These are phyloP conservation scores for Apogon hyalosoma DNA, from an alignment of 2,797 vertebrate genomes.

Conservation along the genomic window DNA sequence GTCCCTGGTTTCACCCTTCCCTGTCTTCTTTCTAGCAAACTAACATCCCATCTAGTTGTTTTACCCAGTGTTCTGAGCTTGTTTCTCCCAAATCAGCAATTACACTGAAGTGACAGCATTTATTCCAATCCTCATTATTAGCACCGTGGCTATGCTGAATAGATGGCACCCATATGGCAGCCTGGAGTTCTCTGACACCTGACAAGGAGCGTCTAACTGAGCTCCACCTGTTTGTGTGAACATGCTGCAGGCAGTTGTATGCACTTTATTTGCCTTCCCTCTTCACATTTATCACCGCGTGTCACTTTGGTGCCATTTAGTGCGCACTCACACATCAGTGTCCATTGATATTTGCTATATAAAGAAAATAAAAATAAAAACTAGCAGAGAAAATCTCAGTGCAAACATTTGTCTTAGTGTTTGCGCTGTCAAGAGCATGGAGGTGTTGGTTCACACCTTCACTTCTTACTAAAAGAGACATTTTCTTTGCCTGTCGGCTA, in stretches of 20 bases:
- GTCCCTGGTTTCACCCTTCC: background rate
- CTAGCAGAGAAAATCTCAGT: slow-evolving; percentile 5
- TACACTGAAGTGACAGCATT: slow-evolving; percentile 66
- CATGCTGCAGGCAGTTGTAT: slow-evolving; percentile 25
- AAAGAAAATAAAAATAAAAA: slow-evolving; percentile 35
- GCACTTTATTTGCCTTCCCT: slow-evolving; percentile 22
- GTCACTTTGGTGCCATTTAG: slow-evolving; percentile 4
- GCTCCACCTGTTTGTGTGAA: slow-evolving; percentile 58
- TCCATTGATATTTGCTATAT: background rate
- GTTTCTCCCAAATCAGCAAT: slow-evolving; percentile 67
- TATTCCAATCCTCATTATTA: slow-evolving; percentile 66
- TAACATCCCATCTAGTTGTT: slow-evolving; percentile 38
- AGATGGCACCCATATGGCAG: slow-evolving; percentile 51
- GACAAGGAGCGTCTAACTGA: slow-evolving; percentile 48
- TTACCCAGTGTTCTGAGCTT: slow-evolving; percentile 40
- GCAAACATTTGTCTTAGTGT: slow-evolving; percentile 38
- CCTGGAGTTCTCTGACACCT: slow-evolving; percentile 46
- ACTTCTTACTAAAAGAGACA: slow-evolving; percentile 31
- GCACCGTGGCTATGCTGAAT: slow-evolving; percentile 42
- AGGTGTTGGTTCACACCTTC: slow-evolving; percentile 38
- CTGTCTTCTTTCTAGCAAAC: background rate
- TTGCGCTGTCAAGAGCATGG: slow-evolving; percentile 29
- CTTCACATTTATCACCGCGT: slow-evolving; percentile 15
- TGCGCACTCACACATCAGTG: slow-evolving; percentile 1
- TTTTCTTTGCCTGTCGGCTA: slow-evolving; percentile 37